A percentile compares a stretch with the other conserved stretches of the same genome.
Conservation (phyloP, 2,113 vertebrate species). For the Chloropsis cyanopogon region DNA sequence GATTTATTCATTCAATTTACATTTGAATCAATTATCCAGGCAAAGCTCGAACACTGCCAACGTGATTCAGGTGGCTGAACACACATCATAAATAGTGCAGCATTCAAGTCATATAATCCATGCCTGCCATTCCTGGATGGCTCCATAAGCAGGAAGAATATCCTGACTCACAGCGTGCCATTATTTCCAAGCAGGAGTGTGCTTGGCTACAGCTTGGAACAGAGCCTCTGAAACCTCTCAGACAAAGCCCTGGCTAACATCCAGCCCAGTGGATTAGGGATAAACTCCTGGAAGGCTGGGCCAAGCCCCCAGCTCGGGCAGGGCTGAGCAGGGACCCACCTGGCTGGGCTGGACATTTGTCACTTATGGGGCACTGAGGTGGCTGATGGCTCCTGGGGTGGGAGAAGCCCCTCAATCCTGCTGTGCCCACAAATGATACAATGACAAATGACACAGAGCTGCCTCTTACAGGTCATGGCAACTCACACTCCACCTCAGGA, state of each 20-base stretch:
- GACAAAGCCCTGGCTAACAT: background rate
- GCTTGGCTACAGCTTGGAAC: background rate
- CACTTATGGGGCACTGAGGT: background rate
- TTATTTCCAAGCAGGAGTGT: accelerated
- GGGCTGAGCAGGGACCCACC: accelerated
- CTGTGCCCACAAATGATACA: background rate
- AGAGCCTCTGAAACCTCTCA: background rate
- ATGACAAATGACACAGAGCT: background rate
- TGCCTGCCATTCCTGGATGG: background rate
- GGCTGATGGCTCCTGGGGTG: background rate
- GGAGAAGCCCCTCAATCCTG: background rate
- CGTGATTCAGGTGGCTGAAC: constrained; percentile 31
- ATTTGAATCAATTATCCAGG: constrained; percentile 53
- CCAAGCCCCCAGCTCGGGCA: background rate
- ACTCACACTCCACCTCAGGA: background rate
- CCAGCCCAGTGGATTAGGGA: background rate
- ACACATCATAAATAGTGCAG: background rate
- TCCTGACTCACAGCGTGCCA: accelerated
- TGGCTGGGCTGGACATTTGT: background rate
- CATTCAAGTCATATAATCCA: background rate
- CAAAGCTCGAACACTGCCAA: background rate
- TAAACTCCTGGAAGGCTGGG: background rate
- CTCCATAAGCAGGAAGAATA: background rate
- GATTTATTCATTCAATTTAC: constrained; percentile 48
- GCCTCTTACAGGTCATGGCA: background rate